Evolutionary conservation across 2,113 vertebrate species (phyloP).

Genomic region (Pseudopipra pipra): DNA sequence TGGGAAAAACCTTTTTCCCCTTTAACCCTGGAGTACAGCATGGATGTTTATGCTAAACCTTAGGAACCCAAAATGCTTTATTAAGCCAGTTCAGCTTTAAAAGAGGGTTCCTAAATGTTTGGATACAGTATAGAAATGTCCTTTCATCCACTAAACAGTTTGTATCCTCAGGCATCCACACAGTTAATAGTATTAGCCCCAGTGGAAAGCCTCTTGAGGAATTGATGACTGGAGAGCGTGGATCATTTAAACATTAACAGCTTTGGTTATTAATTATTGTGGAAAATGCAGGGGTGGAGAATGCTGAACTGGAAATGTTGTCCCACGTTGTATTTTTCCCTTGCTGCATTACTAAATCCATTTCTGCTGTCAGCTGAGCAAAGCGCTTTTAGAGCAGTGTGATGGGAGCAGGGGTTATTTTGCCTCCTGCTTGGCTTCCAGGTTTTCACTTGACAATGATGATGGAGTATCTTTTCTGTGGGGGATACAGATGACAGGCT

Average conservation of each 20-base stretch:
- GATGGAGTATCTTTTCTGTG: neutral
- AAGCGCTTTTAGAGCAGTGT: rapidly evolving
- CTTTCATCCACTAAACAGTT: neutral
- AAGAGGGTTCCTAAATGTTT: neutral
- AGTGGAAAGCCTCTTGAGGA: neutral
- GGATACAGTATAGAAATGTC: neutral
- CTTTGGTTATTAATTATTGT: slow-evolving; percentile 57
- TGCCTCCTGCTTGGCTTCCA: neutral
- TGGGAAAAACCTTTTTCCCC: neutral
- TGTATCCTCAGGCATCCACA: slow-evolving; percentile 9
- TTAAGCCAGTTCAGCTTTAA: neutral
- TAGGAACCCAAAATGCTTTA: neutral
- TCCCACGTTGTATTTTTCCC: neutral
- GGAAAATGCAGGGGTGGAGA: neutral
- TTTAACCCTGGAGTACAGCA: neutral
- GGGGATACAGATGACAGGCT: neutral
- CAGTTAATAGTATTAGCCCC: neutral
- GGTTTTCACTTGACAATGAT: neutral
- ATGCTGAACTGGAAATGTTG: neutral
- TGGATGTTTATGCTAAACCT: rapidly evolving
- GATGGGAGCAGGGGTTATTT: neutral
- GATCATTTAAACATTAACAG: slow-evolving; percentile 46
- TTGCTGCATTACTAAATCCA: neutral
- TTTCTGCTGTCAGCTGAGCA: neutral
- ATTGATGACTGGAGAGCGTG: neutral